Evolutionary conservation across 2,113 vertebrate species (phyloP).

Genomic region (Microcebus murinus): DNA sequence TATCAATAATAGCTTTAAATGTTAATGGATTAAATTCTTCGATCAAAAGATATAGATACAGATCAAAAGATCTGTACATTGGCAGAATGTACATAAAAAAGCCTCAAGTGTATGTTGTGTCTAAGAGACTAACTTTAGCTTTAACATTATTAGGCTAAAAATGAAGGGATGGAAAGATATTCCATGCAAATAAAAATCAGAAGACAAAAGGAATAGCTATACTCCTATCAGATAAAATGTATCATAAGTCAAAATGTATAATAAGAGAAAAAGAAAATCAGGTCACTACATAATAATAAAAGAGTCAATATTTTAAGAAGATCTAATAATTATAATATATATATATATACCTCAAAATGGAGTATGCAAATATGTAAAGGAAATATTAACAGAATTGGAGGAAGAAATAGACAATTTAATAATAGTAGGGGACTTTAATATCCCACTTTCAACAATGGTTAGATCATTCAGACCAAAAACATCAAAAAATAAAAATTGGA

Average conservation of each 20-base stretch:
- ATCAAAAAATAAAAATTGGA: background rate
- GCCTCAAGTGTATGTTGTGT: background rate
- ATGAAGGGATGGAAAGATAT: background rate
- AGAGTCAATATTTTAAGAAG: background rate
- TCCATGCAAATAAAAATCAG: background rate
- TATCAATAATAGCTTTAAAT: background rate
- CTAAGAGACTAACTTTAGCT: background rate
- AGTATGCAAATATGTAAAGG: background rate
- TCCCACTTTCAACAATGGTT: background rate
- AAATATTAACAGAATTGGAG: background rate
- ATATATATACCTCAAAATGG: background rate
- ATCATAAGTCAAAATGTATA: background rate
- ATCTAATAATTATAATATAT: background rate
- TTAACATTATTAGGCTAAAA: background rate
- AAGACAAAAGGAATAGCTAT: background rate
- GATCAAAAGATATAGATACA: background rate
- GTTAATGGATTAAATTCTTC: background rate
- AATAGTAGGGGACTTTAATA: background rate
- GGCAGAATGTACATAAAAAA: background rate
- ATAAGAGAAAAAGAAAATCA: background rate
- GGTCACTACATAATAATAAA: background rate
- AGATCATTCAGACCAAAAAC: background rate
- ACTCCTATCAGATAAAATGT: background rate
- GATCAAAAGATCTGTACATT: too few relatives aligned
- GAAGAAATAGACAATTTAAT: background rate